phyloP scores from a whole-genome alignment of 2,888 invertebrate species.

The Sinelater perroti region DNA sequence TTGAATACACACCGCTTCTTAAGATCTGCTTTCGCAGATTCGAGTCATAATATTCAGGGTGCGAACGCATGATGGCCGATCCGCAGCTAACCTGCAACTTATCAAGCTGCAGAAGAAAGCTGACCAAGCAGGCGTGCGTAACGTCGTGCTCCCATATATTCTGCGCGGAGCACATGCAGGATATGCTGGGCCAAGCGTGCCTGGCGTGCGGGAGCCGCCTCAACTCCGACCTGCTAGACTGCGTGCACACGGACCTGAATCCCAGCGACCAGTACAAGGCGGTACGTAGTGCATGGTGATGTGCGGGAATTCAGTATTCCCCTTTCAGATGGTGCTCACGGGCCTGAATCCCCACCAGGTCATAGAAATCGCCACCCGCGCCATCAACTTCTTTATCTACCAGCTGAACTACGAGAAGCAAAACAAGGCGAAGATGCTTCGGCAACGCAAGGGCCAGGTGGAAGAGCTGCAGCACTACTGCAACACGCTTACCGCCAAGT shows the following conservation, averaged over 20 bases:
- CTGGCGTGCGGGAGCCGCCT: constrained; percentile 64
- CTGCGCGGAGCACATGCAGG: constrained; percentile 64
- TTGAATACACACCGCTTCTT: too few relatives aligned
- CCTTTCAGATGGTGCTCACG: constrained; percentile 49
- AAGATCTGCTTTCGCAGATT: too few relatives aligned
- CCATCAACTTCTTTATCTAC: constrained; percentile 53
- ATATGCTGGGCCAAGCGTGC: constrained; percentile 56
- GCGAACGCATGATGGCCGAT: too few relatives aligned
- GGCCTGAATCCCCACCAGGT: constrained; percentile 65
- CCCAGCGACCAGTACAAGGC: constrained; percentile 65
- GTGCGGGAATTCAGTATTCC: constrained; percentile 16
- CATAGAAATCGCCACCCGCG: constrained; percentile 66
- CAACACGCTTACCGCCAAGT: constrained; percentile 28
- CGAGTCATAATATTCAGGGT: too few relatives aligned
- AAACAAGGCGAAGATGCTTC: constrained; percentile 37
- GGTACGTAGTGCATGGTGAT: constrained; percentile 58
- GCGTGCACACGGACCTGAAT: constrained; percentile 64
- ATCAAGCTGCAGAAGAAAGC: constrained; percentile 63
- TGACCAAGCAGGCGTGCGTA: constrained; percentile 64
- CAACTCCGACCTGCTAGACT: constrained; percentile 64
- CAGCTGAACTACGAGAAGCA: constrained; percentile 40
- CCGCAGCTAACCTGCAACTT: constrained; percentile 62
- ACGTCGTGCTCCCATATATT: constrained; percentile 67
- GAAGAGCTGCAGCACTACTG: constrained; percentile 34
- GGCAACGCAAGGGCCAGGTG: constrained; percentile 31